Conservation (phyloP, 2,113 vertebrate species). For the Symphodus melops region DNA sequence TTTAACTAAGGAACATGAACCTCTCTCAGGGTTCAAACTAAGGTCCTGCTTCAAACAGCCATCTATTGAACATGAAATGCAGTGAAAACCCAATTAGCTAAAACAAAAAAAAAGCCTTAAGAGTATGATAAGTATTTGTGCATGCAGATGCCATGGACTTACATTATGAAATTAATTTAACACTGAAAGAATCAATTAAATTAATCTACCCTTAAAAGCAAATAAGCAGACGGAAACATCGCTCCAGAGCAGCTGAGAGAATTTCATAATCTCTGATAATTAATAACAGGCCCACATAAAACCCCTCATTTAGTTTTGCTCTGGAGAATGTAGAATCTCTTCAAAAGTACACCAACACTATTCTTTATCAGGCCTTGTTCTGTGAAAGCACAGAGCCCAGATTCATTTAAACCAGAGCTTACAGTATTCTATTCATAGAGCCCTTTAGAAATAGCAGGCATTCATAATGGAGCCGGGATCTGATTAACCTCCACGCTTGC, state of each 20-base stretch:
- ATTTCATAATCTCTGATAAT: conserved; percentile 81
- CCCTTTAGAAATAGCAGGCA: conserved; percentile 78
- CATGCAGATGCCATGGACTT: conserved; percentile 59
- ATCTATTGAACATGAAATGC: not conserved
- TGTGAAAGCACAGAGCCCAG: conserved; percentile 67
- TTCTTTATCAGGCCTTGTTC: conserved; percentile 73
- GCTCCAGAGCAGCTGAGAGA: conserved; percentile 56
- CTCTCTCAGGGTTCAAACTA: not conserved
- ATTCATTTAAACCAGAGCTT: conserved; percentile 73
- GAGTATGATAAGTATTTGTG: conserved; percentile 50
- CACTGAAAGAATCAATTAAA: conserved; percentile 79
- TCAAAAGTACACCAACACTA: conserved; percentile 69
- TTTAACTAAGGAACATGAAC: not conserved
- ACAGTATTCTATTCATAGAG: conserved; percentile 80
- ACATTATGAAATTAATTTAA: conserved; percentile 76
- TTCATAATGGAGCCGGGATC: conserved; percentile 80
- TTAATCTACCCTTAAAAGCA: conserved; percentile 76
- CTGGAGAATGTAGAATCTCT: conserved; percentile 62
- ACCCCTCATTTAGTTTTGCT: conserved; percentile 71
- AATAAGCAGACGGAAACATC: conserved; percentile 69
- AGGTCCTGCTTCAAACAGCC: not conserved
- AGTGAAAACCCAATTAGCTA: conserved; percentile 9
- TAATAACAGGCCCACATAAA: conserved; percentile 75
- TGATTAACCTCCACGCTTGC: conserved; percentile 83
- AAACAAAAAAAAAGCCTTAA: conserved; percentile 32